Evolutionary conservation across 2,113 vertebrate genomes (phyloP).

Genomic region (Speoplatyrhinus poulsoni): DNA sequence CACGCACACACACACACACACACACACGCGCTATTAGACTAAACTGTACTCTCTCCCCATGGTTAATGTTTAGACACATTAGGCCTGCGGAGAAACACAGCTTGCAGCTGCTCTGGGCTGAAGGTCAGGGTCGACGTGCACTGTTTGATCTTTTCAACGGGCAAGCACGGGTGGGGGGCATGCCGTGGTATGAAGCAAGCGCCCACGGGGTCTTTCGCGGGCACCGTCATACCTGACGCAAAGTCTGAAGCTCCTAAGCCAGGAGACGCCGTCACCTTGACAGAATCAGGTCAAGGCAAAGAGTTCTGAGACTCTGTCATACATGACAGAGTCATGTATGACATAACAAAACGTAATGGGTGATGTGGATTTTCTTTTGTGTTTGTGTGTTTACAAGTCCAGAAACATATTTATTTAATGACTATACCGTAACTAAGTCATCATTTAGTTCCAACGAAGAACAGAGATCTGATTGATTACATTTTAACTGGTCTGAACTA

Average conservation of each 20-base stretch:
- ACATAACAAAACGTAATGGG: too few relatives aligned
- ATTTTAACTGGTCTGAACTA: background rate
- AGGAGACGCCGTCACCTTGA: slow-evolving; percentile 26
- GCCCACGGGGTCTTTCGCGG: background rate
- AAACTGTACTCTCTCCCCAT: slow-evolving; percentile 53
- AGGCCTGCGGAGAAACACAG: slow-evolving; percentile 57
- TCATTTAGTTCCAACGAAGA: background rate
- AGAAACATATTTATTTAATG: too few relatives aligned
- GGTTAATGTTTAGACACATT: slow-evolving; percentile 77
- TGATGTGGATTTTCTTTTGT: too few relatives aligned
- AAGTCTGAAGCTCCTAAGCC: slow-evolving; percentile 18
- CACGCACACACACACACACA: background rate
- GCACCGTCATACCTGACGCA: slow-evolving; percentile 25
- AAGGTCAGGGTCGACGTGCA: slow-evolving; percentile 66
- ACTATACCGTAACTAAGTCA: too few relatives aligned
- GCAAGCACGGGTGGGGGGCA: slow-evolving; percentile 26
- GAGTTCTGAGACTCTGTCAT: too few relatives aligned
- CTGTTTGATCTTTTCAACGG: slow-evolving; percentile 62
- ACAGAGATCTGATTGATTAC: background rate
- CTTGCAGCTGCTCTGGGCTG: slow-evolving; percentile 48
- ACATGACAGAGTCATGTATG: too few relatives aligned
- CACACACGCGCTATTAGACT: slow-evolving; percentile 54
- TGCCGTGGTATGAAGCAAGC: background rate
- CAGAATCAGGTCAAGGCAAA: slow-evolving; percentile 26
- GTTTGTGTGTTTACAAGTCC: too few relatives aligned